Evolutionary conservation across 2,797 vertebrate species (phyloP).

Genomic region (Intellagama lesueurii): DNA sequence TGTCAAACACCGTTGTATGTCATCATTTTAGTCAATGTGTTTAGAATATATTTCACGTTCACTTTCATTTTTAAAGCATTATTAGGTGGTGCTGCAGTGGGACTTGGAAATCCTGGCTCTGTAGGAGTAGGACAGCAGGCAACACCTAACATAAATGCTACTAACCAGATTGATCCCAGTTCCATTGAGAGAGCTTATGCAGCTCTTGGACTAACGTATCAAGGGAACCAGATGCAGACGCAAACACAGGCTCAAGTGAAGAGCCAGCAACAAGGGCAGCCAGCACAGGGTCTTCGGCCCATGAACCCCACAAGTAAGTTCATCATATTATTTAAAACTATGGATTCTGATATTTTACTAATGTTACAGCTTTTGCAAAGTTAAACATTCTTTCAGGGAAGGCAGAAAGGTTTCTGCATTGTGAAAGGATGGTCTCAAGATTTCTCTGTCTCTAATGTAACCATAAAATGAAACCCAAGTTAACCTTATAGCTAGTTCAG

Average conservation of each 20-base stretch:
- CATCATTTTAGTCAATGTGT: not conserved
- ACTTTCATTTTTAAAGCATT: slow-evolving; percentile 82
- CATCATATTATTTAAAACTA: slow-evolving; percentile 19
- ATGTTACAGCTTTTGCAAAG: not conserved
- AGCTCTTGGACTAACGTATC: slow-evolving; percentile 95
- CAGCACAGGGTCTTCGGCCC: slow-evolving; percentile 85
- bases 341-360: not conserved
- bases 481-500: not conserved
- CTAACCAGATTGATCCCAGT: slow-evolving; percentile 96
- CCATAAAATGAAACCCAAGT: not conserved
- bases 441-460: not conserved
- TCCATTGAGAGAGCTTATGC: slow-evolving; percentile 97
- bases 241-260: slow-evolving; percentile 86
- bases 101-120: slow-evolving; percentile 86
- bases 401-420: not conserved
- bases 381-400: not conserved
- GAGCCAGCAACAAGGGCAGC: slow-evolving; percentile 83
- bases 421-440: not conserved
- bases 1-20: not conserved
- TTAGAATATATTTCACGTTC: not conserved
- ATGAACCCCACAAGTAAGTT: slow-evolving; percentile 90
- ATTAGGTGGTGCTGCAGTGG: slow-evolving; percentile 87
- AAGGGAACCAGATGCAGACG: slow-evolving; percentile 91
- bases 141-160: slow-evolving; percentile 87
- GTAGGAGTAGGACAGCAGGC: slow-evolving; percentile 89